Base-by-base conservation (phyloP, 2,113 vertebrate genomes). In the Nothocercus julius region DNA sequence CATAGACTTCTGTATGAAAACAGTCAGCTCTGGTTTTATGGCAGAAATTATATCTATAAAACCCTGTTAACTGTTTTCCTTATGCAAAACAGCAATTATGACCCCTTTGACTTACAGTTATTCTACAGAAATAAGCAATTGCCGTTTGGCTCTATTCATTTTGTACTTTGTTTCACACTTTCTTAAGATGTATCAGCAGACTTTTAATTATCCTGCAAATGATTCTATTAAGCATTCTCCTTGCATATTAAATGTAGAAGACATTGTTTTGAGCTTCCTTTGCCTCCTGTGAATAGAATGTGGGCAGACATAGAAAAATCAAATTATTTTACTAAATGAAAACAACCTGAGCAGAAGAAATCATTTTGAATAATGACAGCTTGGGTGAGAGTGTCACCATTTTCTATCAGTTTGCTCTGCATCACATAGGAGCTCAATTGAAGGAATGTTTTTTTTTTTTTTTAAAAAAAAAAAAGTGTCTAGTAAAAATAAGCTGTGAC, bases 121-220 rank as follows among this genome's bases (percentile, higher is more conserved):
- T 62, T 97, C 84, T 97, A 69, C 79, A 97, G 89, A 96, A 97
- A 92, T 91, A 98, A 97, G 94, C 93, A 93, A 91, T 92, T 97
- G 91, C 90, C 92, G 66, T 95, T 94, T 97, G 78, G 61, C 47
- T 96, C 84, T 89, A 90, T 92, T 97, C 83, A 81, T 94, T 97
- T 95, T 95, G 92, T 97, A 97, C 92, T 96, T 97, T 95, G 85
- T 94, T 97, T 97, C 96, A 92, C 93, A 80, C 91, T 97, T 97
- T 95, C 96, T 85, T 92, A 96, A 95, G 91, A 94, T 97, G 91
- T 97, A 96, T 97, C 89, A 96, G 85, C 82, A 94, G 93, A 96
- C 95, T 97, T 95, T 97, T 97, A 97, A 97, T 97, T 97, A 97
- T 97, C 95, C 97, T 96, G 89, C 80, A 97, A 95, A 94, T 97